Conservation (phyloP, 2,888 invertebrate genomes). For the Coleophora deauratella region DNA sequence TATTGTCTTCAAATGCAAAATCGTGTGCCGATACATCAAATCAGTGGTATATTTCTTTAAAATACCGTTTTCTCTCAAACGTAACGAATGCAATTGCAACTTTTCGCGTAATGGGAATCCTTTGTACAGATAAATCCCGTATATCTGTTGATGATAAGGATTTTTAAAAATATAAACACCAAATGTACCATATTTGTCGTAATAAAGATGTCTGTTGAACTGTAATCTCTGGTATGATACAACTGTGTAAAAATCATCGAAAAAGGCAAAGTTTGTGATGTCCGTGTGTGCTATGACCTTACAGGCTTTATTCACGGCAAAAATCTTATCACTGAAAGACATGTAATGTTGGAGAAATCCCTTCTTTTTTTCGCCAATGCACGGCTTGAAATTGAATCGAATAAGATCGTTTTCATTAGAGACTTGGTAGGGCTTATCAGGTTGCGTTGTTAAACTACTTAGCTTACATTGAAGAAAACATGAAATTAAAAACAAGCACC, state of each 20-base stretch:
- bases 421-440: constrained; percentile 32
- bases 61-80: constrained; percentile 37
- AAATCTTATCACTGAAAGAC: too few species aligned
- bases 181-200: constrained; percentile 26
- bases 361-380: too few species aligned
- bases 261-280: too few species aligned
- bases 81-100: constrained; percentile 23
- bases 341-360: too few species aligned
- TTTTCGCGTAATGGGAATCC: constrained; percentile 36
- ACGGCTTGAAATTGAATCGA: constrained; percentile 26
- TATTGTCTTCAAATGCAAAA: too few species aligned
- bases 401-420: constrained; percentile 22
- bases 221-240: constrained; percentile 23
- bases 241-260: too few species aligned
- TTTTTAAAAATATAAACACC: constrained; percentile 21
- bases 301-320: constrained; percentile 5
- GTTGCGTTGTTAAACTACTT: constrained; percentile 27
- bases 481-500: constrained; percentile 30
- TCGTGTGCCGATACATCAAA: too few species aligned
- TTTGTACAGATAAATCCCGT: constrained; percentile 39
- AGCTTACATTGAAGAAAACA: constrained; percentile 24
- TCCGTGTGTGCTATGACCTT: too few species aligned
- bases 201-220: constrained; percentile 26
- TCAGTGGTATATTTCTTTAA: constrained; percentile 7
- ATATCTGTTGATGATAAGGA: constrained; percentile 33